Evolutionary conservation across 2,797 vertebrate genomes (phyloP), one percentile per base, ranked within the genome.

Genomic region (Tokudaia muenninki): DNA sequence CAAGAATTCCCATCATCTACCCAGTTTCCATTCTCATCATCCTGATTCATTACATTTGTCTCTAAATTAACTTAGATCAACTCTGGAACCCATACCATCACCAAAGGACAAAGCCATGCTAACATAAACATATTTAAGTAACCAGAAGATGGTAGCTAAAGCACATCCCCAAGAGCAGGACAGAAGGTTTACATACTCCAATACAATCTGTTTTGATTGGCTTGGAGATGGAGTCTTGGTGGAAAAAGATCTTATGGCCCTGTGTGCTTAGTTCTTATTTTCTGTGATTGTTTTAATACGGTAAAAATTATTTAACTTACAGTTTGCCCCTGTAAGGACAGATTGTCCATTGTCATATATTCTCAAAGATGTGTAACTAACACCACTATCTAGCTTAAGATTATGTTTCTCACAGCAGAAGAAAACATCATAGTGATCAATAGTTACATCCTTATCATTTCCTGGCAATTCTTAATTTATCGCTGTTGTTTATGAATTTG

Each of bases 361-460:
- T 90, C 31, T 59, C n/a, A 81, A 55, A 96, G 44, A 87, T 80
- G 10, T 87, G 5, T 14, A 96, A 80, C 4, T 13, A 67, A 52
- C 7, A 92, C 21, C 29, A 31, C 22, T 57, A 6, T 72, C n/a
- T 97, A 88, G 90, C 93, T 95, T 77, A 77, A 96, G 61, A 96
- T 59, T 34, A 63, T 81, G 88, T 93, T 82, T 8, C 55, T 96
- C 61, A 78, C 41, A 8, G 2, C 14, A 9, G 29, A 63, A 87
- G 80, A 59, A 87, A 75, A 50, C 19, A 16, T 5, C 10, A 24
- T 37, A 44, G 2, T 6, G 17, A 19, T 93, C 37, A n/a, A n/a
- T 37, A 93, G 74, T 79, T 61, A 26, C 11, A 37, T 16, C 0
- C 12, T 57, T 22, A 59, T 3, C 0, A 5, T 14, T 50, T 14